Evolutionary conservation across 2,113 vertebrate species (phyloP).

Genomic region (Micronisus gabar): DNA sequence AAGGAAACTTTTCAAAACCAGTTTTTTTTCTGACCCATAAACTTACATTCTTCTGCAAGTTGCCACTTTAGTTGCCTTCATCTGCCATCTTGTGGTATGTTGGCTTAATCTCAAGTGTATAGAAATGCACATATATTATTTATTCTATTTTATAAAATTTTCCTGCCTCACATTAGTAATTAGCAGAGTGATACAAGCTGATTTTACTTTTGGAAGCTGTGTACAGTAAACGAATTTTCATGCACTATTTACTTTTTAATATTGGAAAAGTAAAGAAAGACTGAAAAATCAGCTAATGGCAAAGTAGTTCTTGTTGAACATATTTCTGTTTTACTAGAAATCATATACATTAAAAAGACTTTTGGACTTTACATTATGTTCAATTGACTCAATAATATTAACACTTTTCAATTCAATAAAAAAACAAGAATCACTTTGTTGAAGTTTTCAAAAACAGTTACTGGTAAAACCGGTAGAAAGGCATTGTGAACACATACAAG

Average conservation of each 20-base stretch:
- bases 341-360: not conserved
- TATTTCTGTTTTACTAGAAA: not conserved
- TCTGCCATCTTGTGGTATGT: slow-evolving; percentile 63
- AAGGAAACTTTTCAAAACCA: not conserved
- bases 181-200: not conserved
- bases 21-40: not conserved
- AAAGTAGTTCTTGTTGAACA: not conserved
- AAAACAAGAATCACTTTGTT: not conserved
- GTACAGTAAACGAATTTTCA: not conserved
- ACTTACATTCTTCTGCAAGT: not conserved
- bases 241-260: not conserved
- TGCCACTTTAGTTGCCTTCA: slow-evolving; percentile 27
- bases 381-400: not conserved
- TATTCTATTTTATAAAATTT: not conserved
- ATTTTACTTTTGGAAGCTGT: not conserved
- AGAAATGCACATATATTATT: not conserved
- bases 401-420: not conserved
- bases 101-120: slow-evolving; percentile 45
- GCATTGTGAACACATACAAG: not conserved
- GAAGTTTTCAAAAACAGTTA: not conserved
- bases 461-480: not conserved
- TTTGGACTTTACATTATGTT: not conserved
- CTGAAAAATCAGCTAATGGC: not conserved
- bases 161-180: not conserved
- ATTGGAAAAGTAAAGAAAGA: not conserved